Evolutionary conservation across 37 sponge, comb jelly and placozoan species (phyloP), one percentile per base, ranked within the genome.

Genomic region (Beroe forskalii): DNA sequence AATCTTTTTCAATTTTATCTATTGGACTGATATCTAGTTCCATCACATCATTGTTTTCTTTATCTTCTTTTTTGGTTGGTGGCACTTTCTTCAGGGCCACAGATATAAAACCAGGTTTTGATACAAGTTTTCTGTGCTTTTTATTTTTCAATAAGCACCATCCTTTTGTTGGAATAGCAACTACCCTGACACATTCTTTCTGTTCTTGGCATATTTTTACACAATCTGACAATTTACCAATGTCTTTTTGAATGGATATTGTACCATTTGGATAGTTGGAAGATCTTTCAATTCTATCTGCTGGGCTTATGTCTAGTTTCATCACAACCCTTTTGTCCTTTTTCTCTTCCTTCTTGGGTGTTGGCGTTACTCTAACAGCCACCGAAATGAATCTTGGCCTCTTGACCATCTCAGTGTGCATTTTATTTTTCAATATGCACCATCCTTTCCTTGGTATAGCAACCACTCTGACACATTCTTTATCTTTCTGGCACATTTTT

Each of bases 1-100:
- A 33, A 37, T 69, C 72, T 32, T 32, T 69, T 17, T 69, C 72
- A 36, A 69, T 69, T 69, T 36, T 32, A 32, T 69, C 72, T n/a
- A n/a, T n/a, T 1, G 19, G 72, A 32, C 39, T 69, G 38, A 69
- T 69, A 35, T 69, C 39, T 69, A 69, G 12, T 12, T 48, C 55
- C 55, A 48, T 48, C 55, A 17, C 12, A 17, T 17, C 55, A 12
- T 48, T 12, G 12, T 6, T 12, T 12, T 48, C 55, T 12, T 48
- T 48, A 12, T 12, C 4, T 6, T 28, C 37, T 17, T 69, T 9
- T 31, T 69, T 33, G 35, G 1, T 69, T 12, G 55, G 55, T 12
- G 55, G 12, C 12, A 17, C 55, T 48, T 48, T 48, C 12, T 17
- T 33, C 8, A 69, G 19, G 17, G 32, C 36, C 1, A 69, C 72